Base-by-base conservation (phyloP, 1,140 invertebrate genomes). In the Cydia strobilella region DNA sequence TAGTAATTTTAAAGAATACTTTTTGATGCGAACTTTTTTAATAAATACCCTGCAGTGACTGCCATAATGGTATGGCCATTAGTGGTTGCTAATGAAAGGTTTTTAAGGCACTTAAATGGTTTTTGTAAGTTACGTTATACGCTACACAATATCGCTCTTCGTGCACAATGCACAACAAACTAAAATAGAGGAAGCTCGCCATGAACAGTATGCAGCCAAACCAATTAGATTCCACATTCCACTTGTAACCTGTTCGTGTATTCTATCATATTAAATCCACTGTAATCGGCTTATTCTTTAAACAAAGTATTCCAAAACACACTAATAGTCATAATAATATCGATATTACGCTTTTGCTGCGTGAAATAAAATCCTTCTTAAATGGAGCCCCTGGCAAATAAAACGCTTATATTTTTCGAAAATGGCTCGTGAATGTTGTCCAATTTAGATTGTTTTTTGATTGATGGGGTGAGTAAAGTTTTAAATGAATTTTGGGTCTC, bases 371-470 rank as follows among this genome's bases (percentile, higher is more conserved):
- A 74, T 77, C 42, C 73, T 76, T 73, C 73, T 78, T 80, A 78
- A 74, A 73, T 75, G 80, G 75, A 77, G 77, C 54, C 20, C n/a
- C 54, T 59, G 54, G 20, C 76, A 62, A 65, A 54, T 76, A 76
- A 78, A 71, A 75, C 75, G 25, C 72, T 77, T 76, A 74, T 39
- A 72, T 77, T 80, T 80, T 77, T 74, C 73, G 72, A 77, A 74
- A 75, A 77, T 78, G 71, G 54, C 42, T 63, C 48, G 9, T 69
- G 69, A 81, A 82, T 81, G 82, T 81, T 83, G 86, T 85, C 76
- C 86, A 85, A 83, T 88, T 84, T 85, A 85, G 80, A 86, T 85
- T 87, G 84, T 75, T 81, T 85, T 85, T 84, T 87, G 84, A 85
- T 86, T 83, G 84, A 88, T 84, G 84, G 81, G 69, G 77, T 75